These are phyloP conservation scores for Tolypeutes matacus DNA, from an alignment of 2,797 vertebrate species.

Conservation along the genomic window DNA sequence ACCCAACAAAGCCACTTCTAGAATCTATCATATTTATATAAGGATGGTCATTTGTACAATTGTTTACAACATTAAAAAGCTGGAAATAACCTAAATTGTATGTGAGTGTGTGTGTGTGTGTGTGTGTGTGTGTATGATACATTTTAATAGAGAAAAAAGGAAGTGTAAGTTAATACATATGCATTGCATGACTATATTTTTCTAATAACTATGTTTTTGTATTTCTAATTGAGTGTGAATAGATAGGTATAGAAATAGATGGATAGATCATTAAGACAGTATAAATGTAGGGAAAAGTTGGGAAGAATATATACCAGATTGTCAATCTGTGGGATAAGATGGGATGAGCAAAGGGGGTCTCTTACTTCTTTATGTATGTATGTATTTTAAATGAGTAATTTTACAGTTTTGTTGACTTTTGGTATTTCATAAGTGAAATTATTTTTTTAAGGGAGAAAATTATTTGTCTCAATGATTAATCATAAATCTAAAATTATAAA, in stretches of 20 bases:
- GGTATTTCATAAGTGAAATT: slow-evolving; percentile 8
- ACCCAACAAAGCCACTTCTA: background rate
- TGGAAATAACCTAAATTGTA: background rate
- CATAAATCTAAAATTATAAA: slow-evolving; percentile 17
- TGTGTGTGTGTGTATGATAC: background rate
- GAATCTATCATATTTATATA: background rate
- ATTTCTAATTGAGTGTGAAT: background rate
- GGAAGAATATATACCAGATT: background rate
- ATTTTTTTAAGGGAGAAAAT: slow-evolving; percentile 23
- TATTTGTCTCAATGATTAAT: background rate
- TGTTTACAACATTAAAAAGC: background rate
- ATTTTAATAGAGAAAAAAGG: background rate
- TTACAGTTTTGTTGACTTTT: slow-evolving; percentile 18
- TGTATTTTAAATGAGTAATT: slow-evolving; percentile 15
- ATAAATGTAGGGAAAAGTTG: background rate
- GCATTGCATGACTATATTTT: background rate
- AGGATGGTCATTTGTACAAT: background rate
- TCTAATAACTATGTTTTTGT: background rate
- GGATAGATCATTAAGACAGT: background rate
- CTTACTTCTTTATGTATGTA: background rate
- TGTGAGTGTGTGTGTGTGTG: background rate
- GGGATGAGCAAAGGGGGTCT: background rate
- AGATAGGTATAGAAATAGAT: background rate
- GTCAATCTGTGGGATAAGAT: background rate
- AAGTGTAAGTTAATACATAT: background rate